phyloP scores from a whole-genome alignment of 2,113 vertebrate genomes.

The Cromileptes altivelis region DNA sequence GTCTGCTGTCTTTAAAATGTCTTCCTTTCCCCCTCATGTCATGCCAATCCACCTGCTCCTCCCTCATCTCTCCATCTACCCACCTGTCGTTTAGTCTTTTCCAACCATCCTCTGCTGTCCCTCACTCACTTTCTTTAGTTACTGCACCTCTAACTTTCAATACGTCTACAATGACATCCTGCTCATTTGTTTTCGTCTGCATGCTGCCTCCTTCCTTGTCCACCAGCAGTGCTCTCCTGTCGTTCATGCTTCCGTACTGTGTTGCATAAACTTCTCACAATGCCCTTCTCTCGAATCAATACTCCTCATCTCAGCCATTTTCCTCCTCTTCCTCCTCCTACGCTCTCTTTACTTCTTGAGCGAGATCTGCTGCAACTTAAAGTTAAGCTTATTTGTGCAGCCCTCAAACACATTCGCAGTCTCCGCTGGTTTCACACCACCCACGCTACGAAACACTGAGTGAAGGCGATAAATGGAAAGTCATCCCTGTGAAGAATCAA shows the following conservation, averaged over 20 bases:
- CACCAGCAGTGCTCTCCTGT: neutral
- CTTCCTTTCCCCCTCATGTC: neutral
- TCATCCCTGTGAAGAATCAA: slow-evolving; percentile 23
- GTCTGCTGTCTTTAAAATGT: slow-evolving; percentile 14
- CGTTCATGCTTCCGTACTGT: neutral
- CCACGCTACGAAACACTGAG: slow-evolving; percentile 32
- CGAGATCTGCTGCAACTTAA: slow-evolving; percentile 29
- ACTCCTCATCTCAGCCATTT: neutral
- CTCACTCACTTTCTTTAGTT: neutral
- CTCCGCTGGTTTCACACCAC: slow-evolving; percentile 30
- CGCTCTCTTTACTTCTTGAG: slow-evolving; percentile 7
- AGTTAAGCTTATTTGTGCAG: slow-evolving; percentile 37
- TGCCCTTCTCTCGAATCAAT: slow-evolving; percentile 5
- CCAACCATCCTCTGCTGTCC: slow-evolving; percentile 2
- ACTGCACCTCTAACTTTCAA: neutral
- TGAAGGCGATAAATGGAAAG: slow-evolving; percentile 43
- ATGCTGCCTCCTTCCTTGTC: neutral
- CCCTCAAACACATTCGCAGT: slow-evolving; percentile 23
- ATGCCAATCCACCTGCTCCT: slow-evolving; percentile 7
- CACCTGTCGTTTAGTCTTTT: slow-evolving; percentile 13
- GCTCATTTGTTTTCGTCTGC: neutral
- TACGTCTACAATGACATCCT: neutral
- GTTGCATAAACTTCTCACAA: neutral
- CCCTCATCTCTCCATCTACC: slow-evolving; percentile 19
- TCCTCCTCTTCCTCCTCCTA: neutral